Conservation (phyloP, 2,888 invertebrate genomes). For the Limenitis arthemis region DNA sequence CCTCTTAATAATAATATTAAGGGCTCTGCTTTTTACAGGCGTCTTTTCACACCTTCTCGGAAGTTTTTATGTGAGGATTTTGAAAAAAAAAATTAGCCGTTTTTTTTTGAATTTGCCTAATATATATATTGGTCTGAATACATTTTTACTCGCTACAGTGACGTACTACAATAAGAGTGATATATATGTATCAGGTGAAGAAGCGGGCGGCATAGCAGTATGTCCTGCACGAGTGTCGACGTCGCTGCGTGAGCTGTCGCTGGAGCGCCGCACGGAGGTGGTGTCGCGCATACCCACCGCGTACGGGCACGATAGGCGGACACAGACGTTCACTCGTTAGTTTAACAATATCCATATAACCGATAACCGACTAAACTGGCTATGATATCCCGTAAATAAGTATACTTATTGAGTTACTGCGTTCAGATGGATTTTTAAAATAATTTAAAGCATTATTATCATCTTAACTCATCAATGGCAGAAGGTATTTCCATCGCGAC, state of each 20-base stretch:
- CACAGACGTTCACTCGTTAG: slow-evolving; percentile 42
- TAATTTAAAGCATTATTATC: too few relatives aligned
- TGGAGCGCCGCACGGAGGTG: slow-evolving; percentile 29
- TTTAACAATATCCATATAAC: neutral
- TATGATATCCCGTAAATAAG: neutral
- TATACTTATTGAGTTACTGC: neutral
- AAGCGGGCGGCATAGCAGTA: slow-evolving; percentile 16
- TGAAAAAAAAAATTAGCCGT: too few relatives aligned
- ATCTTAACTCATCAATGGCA: too few relatives aligned
- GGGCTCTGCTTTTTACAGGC: too few relatives aligned
- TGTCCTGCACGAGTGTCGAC: slow-evolving; percentile 29
- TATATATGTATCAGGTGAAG: slow-evolving; percentile 27
- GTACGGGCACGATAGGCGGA: slow-evolving; percentile 41
- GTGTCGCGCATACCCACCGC: slow-evolving; percentile 52
- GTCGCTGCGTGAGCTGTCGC: slow-evolving; percentile 43
- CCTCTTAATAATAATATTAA: too few relatives aligned
- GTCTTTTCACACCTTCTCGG: too few relatives aligned
- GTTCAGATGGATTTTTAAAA: too few relatives aligned
- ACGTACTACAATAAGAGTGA: neutral
- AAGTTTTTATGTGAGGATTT: too few relatives aligned
- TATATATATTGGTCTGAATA: too few relatives aligned
- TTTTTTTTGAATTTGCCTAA: too few relatives aligned
- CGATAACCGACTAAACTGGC: neutral
- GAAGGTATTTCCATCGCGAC: too few relatives aligned
- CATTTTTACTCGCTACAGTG: too few relatives aligned